Evolutionary conservation across 2,797 vertebrate genomes (phyloP), one percentile per base, ranked within the genome.

Genomic region (Capromys pilorides): DNA sequence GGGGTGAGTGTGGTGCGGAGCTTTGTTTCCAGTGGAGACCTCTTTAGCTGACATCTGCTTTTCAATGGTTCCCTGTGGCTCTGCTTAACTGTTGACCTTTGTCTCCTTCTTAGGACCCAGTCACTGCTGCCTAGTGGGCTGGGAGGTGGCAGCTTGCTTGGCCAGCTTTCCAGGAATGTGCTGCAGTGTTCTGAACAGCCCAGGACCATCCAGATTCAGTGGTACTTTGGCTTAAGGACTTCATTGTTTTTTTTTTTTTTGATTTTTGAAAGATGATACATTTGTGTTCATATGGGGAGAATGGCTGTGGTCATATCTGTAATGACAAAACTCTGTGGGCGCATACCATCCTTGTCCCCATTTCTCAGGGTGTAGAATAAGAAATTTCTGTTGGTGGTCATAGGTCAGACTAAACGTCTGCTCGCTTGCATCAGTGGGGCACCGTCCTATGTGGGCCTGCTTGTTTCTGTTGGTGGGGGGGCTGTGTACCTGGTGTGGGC

Each of bases 381-480:
- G 61, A 90, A 19, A 66, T 88, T 93, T 96, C 54, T 67, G 26
- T 66, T 81, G 51, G 75, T 36, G 54, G 28, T 66, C 86, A 45
- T 62, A 66, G 6, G 19, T 61, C 75, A 96, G 51, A 59, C 21
- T 78, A 73, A 86, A 81, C 33, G 78, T 11, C 69, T 41, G 21
- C 36, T 12, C 6, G 36, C 36, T 71, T 39, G n/a, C 69, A 39
- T 39, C 36, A 22, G 9, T 73, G 36, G 69, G 69, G 21, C 69
- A 26, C 69, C 10, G 39, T 41, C 69, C n/a, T 41, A 22, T 18
- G 39, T 5, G 4, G 36, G 21, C 69, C 22, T 73, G 10, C 69
- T 73, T 73, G 67, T 22, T 71, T 73, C 36, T 41, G 69, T n/a
- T n/a, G n/a, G n/a, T n/a, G n/a, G 33, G 69, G 9, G 36, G 22